Evolutionary conservation across 2,113 vertebrate species (phyloP).

Genomic region (Prolemur simus): DNA sequence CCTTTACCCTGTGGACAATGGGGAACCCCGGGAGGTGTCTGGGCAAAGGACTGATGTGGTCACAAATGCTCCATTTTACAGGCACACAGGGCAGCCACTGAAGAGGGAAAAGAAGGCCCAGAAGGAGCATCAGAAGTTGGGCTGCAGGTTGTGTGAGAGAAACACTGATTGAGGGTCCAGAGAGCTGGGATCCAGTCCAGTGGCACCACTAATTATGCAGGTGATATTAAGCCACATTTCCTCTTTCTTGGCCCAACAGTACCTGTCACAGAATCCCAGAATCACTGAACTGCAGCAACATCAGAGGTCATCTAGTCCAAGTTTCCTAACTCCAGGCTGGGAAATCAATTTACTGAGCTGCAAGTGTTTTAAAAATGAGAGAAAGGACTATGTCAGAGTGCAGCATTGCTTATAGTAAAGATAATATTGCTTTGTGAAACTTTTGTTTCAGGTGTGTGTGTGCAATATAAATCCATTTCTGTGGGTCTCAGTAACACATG

Average conservation of each 20-base stretch:
- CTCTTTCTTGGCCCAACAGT: background rate
- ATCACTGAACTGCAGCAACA: slow-evolving; percentile 18
- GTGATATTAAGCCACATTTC: background rate
- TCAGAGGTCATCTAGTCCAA: slow-evolving; percentile 48
- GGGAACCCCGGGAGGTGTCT: background rate
- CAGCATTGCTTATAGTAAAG: slow-evolving; percentile 33
- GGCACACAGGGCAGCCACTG: background rate
- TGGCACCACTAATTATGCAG: background rate
- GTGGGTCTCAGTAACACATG: background rate
- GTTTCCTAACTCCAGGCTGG: slow-evolving; percentile 29
- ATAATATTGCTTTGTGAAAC: slow-evolving; percentile 60
- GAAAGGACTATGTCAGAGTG: slow-evolving; percentile 28
- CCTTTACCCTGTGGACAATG: background rate
- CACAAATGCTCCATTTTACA: background rate
- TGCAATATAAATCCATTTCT: slow-evolving; percentile 16
- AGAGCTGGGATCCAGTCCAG: background rate
- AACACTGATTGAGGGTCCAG: background rate
- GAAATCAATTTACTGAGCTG: slow-evolving; percentile 68
- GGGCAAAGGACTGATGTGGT: background rate
- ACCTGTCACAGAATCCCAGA: slow-evolving; percentile 4
- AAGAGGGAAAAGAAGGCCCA: background rate
- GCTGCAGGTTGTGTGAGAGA: background rate
- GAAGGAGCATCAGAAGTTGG: background rate
- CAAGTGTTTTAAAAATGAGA: slow-evolving; percentile 62
- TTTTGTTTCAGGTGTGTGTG: background rate